phyloP scores from a whole-genome alignment of 2,113 vertebrate genomes.

The Psittacula cyanocephala region DNA sequence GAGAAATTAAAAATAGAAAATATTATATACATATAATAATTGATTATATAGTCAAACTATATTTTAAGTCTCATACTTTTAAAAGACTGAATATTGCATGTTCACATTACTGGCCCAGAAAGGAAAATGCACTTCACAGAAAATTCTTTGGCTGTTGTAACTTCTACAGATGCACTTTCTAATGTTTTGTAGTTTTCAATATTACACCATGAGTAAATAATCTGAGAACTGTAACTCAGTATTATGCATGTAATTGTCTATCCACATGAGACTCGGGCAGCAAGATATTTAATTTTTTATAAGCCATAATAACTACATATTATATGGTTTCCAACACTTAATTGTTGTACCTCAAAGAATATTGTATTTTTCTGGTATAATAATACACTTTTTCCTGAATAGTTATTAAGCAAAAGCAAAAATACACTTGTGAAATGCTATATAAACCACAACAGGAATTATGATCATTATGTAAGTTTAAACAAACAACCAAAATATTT shows the following conservation, averaged over 20 bases:
- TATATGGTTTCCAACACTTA: not conserved
- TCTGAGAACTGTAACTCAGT: not conserved
- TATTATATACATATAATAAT: not conserved
- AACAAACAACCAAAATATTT: not conserved
- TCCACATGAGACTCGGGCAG: not conserved
- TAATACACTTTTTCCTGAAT: not conserved
- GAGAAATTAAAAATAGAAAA: not conserved
- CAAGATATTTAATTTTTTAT: not conserved
- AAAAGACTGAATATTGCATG: not conserved
- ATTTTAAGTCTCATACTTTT: not conserved
- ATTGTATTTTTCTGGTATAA: not conserved
- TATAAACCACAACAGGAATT: not conserved
- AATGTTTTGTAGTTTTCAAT: not conserved
- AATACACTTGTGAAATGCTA: not conserved
- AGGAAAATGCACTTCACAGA: not conserved
- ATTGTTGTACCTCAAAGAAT: not conserved
- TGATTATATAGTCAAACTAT: not conserved
- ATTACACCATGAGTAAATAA: not conserved
- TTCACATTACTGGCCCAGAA: not conserved
- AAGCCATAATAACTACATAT: not conserved
- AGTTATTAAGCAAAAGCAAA: not conserved
- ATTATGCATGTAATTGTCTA: not conserved
- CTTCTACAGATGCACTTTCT: not conserved
- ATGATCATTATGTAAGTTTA: not conserved
- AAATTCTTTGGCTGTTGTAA: fast-evolving